These are phyloP conservation scores for Tipula confusa DNA, from an alignment of 2,888 invertebrate species.

Conservation along the genomic window DNA sequence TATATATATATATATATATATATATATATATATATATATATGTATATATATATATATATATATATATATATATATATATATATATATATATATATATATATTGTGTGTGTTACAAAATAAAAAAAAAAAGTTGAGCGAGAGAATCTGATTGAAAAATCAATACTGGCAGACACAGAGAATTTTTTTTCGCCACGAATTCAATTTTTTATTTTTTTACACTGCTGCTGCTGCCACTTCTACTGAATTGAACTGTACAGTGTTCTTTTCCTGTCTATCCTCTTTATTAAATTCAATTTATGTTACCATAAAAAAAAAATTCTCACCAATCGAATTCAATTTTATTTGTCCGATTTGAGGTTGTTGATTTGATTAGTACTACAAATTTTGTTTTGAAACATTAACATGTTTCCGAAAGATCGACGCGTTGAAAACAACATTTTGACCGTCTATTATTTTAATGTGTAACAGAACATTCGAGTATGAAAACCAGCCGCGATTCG, in stretches of 20 bases:
- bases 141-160: constrained; percentile 48
- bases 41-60: not conserved
- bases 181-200: constrained; percentile 34
- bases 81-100: not conserved
- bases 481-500: not conserved
- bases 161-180: constrained; percentile 49
- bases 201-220: not conserved
- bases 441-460: not conserved
- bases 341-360: not conserved
- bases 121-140: constrained; percentile 29
- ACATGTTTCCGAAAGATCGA: not conserved
- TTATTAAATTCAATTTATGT: not conserved
- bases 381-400: not conserved
- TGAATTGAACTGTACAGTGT: not conserved
- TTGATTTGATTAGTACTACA: not conserved
- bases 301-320: not conserved
- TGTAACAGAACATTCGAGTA: too few relatives aligned
- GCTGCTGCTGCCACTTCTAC: not conserved
- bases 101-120: not conserved
- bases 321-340: not conserved
- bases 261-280: constrained; percentile 3
- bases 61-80: not conserved
- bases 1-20: constrained; percentile 6
- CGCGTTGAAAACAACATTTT: not conserved
- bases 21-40: constrained; percentile 6